Base-by-base conservation (phyloP, 1,140 invertebrate species). In the Tetramorium parvispinum region DNA sequence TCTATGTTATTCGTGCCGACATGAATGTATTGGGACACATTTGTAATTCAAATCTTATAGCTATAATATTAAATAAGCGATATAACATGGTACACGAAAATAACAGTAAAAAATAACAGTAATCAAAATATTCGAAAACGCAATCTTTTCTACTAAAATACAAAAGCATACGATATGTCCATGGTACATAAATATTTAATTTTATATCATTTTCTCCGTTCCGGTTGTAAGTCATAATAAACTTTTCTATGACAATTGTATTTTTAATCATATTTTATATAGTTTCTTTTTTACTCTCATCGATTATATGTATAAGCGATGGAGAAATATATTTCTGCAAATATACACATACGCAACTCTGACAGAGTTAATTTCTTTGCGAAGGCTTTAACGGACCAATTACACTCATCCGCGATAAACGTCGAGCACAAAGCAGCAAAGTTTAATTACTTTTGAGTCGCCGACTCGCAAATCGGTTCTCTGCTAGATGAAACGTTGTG, bases 391-490 rank as follows among this genome's bases (percentile, higher is more conserved):
- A 24, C 37, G 21, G 66, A 46, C 24, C 37, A 59, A 71, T 82
- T 82, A 71, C 37, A 82, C 11, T 82, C 51, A 46, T 73, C 24
- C 66, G 11, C 37, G 51, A 71, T 82, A 46, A 82, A 82, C 24
- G 53, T 46, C 37, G 37, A 40, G 66, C 66, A 82, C 51, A 82
- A 82, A 82, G 66, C 79, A 82, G 40, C 6, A 43, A 82, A 82
- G 66, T 82, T 82, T 82, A 82, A 82, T 82, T 82, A 82, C 66
- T 82, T 27, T 40, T 24, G 24, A 59, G 53, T 71, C 77, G 11
- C 24, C 21, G 51, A 57, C 37, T 73, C 66, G 66, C 53, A 59
- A 82, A 82, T 59, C 66, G 79, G 16, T 43, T 46, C 11, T n/a
- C 40, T 8, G 27, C 11, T 65, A 21, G 24, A 82, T 46, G 18